phyloP scores from a whole-genome alignment of 1,140 invertebrate genomes.

The Cherax destructor region DNA sequence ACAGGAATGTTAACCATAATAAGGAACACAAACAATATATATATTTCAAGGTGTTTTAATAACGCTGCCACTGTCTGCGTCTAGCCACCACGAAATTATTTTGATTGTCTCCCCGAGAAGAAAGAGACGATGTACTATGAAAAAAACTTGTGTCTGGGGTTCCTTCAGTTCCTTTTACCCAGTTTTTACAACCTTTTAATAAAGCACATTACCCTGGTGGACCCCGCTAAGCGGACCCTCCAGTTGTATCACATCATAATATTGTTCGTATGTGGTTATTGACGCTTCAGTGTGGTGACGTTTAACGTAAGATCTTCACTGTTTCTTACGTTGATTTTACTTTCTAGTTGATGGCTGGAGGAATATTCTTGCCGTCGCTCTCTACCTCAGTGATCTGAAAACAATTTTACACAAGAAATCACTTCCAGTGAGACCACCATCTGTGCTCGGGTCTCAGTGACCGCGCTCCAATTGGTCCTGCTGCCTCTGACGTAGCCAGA shows the following conservation, averaged over 20 bases:
- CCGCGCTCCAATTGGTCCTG: constrained; percentile 35
- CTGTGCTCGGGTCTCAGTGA: constrained; percentile 27
- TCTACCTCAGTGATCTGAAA: constrained; percentile 1
- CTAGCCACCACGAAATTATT: not conserved
- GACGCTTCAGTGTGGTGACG: not conserved
- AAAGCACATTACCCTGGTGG: constrained; percentile 34
- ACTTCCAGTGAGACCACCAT: constrained; percentile 52
- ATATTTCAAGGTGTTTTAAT: no score
- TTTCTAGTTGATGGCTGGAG: not conserved
- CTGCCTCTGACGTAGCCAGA: constrained; percentile 29
- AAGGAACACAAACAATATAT: no score
- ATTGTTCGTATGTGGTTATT: not conserved
- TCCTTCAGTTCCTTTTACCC: constrained; percentile 39
- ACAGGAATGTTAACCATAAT: no score
- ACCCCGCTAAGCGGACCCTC: constrained; percentile 27
- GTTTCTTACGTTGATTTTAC: not conserved
- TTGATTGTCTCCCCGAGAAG: not conserved
- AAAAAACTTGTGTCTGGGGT: not conserved
- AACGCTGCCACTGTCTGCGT: no score
- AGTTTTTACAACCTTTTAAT: constrained; percentile 56
- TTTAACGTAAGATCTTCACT: not conserved
- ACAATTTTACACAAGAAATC: constrained; percentile 55
- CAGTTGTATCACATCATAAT: no score
- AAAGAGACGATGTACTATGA: constrained; percentile 14
- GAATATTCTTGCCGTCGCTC: not conserved